Base-by-base conservation (phyloP, 2,797 vertebrate species). In the Gymnoscopelus microlampas region DNA sequence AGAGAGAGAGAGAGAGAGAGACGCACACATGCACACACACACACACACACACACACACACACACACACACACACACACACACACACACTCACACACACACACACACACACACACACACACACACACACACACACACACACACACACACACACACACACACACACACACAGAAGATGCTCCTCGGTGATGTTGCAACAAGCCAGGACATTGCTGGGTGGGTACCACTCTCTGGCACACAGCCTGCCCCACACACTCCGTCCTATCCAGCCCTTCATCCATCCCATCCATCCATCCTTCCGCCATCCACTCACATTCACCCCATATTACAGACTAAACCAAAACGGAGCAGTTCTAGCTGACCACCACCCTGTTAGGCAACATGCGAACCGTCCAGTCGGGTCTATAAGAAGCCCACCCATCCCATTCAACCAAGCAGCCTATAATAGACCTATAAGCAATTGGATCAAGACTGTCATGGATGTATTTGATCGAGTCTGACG, bases 51-150 rank as follows among this genome's bases (percentile, higher is more conserved):
- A 29, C 26, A 2, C 26, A 29, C 63, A 68, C 83, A 83, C 80
- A 85, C 83, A 80, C 51, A 60, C 73, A 49, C 55, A 14, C 64
- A 3, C 71, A 51, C 63, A 51, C 59, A 56, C 49, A 15, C 66
- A 24, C 53, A 47, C 60, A 14, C 10, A 32, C 71, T 0, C 56
- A 12, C 24, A 15, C 48, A 54, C 73, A 59, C 69, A 56, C 57
- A 54, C 66, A 73, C 48, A 74, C 64, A 55, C 69, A 64, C 53
- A 64, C 68, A 67, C 60, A 73, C 26, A 65, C 68, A 63, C 67
- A 58, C 66, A 61, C 32, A 15, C 59, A 50, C 53, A 51, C 11
- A 61, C 60, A 48, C 47, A 15, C 53, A 19, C 19, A 19, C 19
- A 19, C 19, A 19, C 19, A 14, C 2, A 11, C 47, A 19, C 19